phyloP scores from a whole-genome alignment of 2,113 vertebrate species.

The Indri indri region DNA sequence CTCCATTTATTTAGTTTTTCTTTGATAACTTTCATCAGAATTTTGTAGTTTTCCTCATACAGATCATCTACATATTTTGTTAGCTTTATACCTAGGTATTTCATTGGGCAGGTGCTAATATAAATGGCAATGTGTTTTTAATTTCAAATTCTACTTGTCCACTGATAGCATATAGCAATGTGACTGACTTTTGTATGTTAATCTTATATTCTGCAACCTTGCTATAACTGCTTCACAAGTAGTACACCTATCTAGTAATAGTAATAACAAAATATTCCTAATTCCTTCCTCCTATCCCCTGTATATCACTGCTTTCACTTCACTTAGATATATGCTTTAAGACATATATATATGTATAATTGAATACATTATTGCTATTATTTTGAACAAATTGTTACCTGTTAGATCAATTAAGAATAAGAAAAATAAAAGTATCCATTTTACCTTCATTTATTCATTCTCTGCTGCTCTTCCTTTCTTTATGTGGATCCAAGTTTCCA shows the following conservation, averaged over 20 bases:
- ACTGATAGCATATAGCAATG: too few species aligned
- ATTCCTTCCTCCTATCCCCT: not conserved
- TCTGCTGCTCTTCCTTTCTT: not conserved
- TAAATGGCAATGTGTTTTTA: too few species aligned
- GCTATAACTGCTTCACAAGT: not conserved
- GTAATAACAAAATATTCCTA: not conserved
- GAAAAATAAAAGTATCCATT: not conserved
- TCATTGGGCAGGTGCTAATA: too few species aligned
- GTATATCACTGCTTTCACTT: not conserved
- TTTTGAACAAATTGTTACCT: not conserved
- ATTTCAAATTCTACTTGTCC: too few species aligned
- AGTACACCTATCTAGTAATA: not conserved
- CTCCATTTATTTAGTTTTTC: not conserved
- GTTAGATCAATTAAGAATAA: not conserved
- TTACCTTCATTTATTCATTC: not conserved
- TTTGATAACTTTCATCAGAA: not conserved
- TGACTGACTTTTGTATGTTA: not conserved
- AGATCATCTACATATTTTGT: not conserved
- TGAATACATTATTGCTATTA: not conserved
- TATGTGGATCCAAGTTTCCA: not conserved
- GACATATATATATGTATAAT: not conserved
- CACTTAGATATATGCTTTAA: not conserved
- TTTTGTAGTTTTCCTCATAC: not conserved
- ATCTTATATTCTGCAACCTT: not conserved
- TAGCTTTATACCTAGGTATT: too few species aligned